phyloP scores from a whole-genome alignment of 2,888 invertebrate genomes.

The Hylaea fasciaria region DNA sequence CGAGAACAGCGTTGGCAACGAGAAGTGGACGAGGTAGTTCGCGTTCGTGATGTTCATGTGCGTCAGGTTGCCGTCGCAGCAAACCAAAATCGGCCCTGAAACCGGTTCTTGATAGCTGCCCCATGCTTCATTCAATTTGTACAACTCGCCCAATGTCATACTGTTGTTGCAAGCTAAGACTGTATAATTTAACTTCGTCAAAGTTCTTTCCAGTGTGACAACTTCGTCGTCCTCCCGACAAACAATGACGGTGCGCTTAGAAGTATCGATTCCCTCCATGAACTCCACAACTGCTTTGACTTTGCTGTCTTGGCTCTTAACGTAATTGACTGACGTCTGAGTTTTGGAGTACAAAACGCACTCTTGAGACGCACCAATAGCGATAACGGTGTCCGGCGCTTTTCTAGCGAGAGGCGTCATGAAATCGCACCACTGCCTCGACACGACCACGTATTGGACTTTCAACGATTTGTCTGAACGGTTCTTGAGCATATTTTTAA shows the following conservation, averaged over 20 bases:
- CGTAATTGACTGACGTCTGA: conserved; percentile 67
- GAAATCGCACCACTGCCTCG: conserved; percentile 87
- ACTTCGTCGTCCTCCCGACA: conserved; percentile 86
- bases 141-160: conserved; percentile 72
- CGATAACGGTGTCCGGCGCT: conserved; percentile 86
- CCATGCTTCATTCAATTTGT: conserved; percentile 70
- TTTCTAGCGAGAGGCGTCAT: conserved; percentile 83
- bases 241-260: conserved; percentile 86
- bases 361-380: conserved; percentile 90
- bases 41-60: conserved; percentile 88
- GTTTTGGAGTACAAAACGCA: conserved; percentile 88
- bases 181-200: conserved; percentile 52
- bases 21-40: conserved; percentile 88
- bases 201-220: conserved; percentile 57
- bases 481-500: conserved; percentile 72
- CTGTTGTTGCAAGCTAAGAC: conserved; percentile 65
- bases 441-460: conserved; percentile 86
- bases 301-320: conserved; percentile 72
- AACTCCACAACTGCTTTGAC: conserved; percentile 74
- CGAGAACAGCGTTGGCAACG: conserved; percentile 87
- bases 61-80: conserved; percentile 87
- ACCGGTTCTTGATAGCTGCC: conserved; percentile 68
- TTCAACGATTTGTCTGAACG: conserved; percentile 70
- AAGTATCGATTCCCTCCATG: conserved; percentile 70
- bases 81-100: conserved; percentile 84